Conservation (phyloP, 2,888 invertebrate species). For the Euzophera pinguis region DNA sequence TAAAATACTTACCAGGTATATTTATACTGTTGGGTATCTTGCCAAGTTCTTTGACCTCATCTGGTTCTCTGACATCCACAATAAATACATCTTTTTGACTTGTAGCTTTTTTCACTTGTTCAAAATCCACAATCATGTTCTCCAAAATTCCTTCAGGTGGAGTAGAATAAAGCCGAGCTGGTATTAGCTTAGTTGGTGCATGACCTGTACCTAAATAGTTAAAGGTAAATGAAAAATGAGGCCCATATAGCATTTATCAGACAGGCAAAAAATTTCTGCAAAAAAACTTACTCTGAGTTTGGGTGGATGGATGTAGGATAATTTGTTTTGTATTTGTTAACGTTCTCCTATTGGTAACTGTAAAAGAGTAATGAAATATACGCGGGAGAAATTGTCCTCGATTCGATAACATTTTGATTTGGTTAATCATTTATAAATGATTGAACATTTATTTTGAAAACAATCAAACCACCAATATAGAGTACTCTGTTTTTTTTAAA, state of each 20-base stretch:
- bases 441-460: no score
- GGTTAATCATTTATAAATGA: no score
- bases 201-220: background rate
- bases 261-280: background rate
- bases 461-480: no score
- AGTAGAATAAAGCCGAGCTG: conserved; percentile 37
- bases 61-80: conserved; percentile 88
- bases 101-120: conserved; percentile 62
- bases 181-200: background rate
- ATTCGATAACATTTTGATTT: background rate
- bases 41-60: conserved; percentile 85
- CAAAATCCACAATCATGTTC: conserved; percentile 54
- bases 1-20: conserved; percentile 82
- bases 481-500: no score
- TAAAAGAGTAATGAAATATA: background rate
- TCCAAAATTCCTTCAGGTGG: conserved; percentile 31
- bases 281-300: background rate
- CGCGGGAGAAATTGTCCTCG: background rate
- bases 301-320: background rate
- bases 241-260: background rate
- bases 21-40: conserved; percentile 86
- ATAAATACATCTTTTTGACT: conserved; percentile 60
- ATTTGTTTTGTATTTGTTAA: background rate
- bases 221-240: background rate
- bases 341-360: background rate